Evolutionary conservation across 2,113 vertebrate genomes (phyloP), one percentile per base, ranked within the genome.

Genomic region (Callithrix jacchus): DNA sequence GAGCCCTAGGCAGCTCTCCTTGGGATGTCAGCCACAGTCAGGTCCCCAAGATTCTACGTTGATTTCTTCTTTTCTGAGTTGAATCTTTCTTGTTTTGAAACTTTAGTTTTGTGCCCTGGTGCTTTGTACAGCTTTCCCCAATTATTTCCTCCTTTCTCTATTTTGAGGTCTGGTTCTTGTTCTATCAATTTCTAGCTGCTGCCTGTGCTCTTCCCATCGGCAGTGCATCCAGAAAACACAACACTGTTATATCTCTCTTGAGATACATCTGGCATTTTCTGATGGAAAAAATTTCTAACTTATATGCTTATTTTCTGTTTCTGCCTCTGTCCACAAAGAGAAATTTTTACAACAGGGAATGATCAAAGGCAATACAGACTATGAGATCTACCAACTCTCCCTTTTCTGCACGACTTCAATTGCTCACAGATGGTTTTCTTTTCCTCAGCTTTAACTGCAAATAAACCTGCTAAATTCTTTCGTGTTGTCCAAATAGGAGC

Each of bases 381-480:
- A 71, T 25, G 40, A 76, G 23, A 66, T 42, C n/a, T 45, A 87
- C 3, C 68, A 92, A 74, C 6, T 37, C 35, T 95, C 2, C 12
- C 45, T 79, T 83, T 76, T n/a, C 30, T 87, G 64, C 25, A 70
- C 92, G 16, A 35, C 32, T 81, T 95, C 42, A 54, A 32, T 40
- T 52, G 49, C n/a, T 82, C 82, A 83, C 68, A 91, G 17, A 81
- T 10, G 70, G 64, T 82, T 86, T 89, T 25, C 64, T 54, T 91
- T 85, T 77, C 27, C 58, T 89, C 16, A 11, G 79, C n/a, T 77
- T 91, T 91, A 96, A 79, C 45, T 96, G 61, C 1, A 0, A 40
- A 17, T 32, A 91, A 87, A 83, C 47, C 77, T 87, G 82, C 45
- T 90, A n/a, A 94, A 32, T 82, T 77, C 32, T 87, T 91, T 37